Evolutionary conservation across 1,140 invertebrate genomes (phyloP), one percentile per base, ranked within the genome.

Genomic region (Hylyphantes graminicola): DNA sequence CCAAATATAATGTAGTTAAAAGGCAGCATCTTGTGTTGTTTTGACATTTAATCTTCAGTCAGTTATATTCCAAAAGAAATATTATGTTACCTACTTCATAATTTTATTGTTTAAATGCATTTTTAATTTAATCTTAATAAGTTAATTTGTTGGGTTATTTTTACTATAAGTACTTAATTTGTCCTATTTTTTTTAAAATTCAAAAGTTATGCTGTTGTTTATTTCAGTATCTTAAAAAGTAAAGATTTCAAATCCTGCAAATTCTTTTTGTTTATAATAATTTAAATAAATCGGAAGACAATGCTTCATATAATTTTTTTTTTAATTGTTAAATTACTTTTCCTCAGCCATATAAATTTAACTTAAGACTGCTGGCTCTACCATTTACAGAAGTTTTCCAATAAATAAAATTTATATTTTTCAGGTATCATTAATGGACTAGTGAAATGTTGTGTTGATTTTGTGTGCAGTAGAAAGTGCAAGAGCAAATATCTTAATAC

Each of bases 381-480:
- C 0, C 15, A 63, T 12, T 63, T 50, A 50, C 50, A 9, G n/a
- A 54, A 9, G 11, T 7, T 13, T 53, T 79, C 11, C 11, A 15
- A 51, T 53, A 35, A 67, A 57, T 48, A n/a, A 64, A n/a, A n/a
- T 21, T 63, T 73, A 59, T 13, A 61, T 53, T 80, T 63, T 67
- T 48, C 21, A 83, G 80, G 72, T 55, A 83, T 83, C 53, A 17
- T 83, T 13, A 83, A 75, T 83, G 70, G 70, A 48, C 19, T 83
- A 5, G 51, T 83, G 12, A 83, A 74, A 17, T 17, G 61, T 11
- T 7, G 50, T 19, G 53, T 83, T 48, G 53, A 75, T 13, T 70
- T 67, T 9, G 21, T 80, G 6, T 55, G 51, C 17, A 50, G 72
- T 55, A 55, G 19, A 59, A 68, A 70, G 13, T 48, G 61, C 17